Evolutionary conservation across 2,113 vertebrate genomes (phyloP).

Genomic region (Spea bombifrons): DNA sequence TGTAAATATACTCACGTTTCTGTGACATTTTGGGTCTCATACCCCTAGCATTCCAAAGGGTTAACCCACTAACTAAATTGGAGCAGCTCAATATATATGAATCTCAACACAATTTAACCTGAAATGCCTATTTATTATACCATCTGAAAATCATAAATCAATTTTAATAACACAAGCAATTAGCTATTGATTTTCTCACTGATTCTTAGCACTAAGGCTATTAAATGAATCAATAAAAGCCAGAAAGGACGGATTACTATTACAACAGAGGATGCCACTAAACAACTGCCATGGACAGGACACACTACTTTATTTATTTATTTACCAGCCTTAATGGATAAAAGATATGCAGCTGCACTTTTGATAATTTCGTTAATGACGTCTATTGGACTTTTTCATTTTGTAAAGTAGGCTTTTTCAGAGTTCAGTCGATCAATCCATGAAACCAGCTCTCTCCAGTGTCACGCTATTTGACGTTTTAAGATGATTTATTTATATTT

Average conservation of each 20-base stretch:
- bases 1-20: no score
- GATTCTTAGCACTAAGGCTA: not conserved
- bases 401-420: not conserved
- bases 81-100: no score
- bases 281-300: not conserved
- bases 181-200: not conserved
- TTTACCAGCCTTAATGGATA: not conserved
- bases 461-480: not conserved
- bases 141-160: not conserved
- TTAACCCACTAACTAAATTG: no score
- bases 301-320: not conserved
- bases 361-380: slow-evolving; percentile 15
- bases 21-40: no score
- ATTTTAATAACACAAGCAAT: not conserved
- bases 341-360: not conserved
- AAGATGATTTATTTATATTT: not conserved
- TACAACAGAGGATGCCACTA: not conserved
- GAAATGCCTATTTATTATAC: not conserved
- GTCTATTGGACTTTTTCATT: slow-evolving; percentile 1
- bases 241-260: not conserved
- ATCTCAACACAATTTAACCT: not conserved
- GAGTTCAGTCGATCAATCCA: not conserved
- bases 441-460: not conserved
- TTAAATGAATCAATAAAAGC: slow-evolving; percentile 3
- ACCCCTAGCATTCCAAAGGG: no score